phyloP scores from a whole-genome alignment of 2,888 invertebrate genomes.

The Scaptomyza caliginosa region DNA sequence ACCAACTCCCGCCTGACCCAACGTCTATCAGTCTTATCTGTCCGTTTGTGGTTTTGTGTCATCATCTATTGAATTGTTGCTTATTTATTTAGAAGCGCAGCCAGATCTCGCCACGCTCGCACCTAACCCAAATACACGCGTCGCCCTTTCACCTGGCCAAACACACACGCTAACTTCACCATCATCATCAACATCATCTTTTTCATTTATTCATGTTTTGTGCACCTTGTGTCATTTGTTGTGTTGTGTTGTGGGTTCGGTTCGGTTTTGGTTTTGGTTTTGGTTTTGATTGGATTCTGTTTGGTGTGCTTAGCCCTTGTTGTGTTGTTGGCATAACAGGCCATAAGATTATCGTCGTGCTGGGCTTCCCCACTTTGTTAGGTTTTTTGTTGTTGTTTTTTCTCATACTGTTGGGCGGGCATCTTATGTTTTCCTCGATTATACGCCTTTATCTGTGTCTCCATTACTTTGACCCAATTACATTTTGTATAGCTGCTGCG shows the following conservation, averaged over 20 bases:
- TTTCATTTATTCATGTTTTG: conserved; percentile 8
- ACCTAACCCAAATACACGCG: conserved; percentile 67
- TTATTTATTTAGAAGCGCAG: conserved; percentile 38
- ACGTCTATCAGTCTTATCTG: conserved; percentile 12
- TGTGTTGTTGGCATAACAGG: conserved; percentile 57
- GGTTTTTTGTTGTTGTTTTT: background rate
- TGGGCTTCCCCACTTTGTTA: conserved; percentile 18
- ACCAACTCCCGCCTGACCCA: conserved; percentile 8
- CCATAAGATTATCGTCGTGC: conserved; percentile 54
- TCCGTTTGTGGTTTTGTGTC: conserved; percentile 55
- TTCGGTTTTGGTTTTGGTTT: conserved; percentile 14
- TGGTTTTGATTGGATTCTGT: conserved; percentile 7
- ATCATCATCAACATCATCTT: background rate
- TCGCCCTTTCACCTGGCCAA: conserved; percentile 56
- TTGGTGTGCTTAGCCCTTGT: conserved; percentile 6
- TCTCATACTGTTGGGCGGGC: conserved; percentile 8
- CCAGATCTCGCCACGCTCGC: conserved; percentile 30
- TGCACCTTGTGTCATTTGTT: conserved; percentile 71
- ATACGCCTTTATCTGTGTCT: conserved; percentile 63
- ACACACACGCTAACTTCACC: conserved; percentile 11
- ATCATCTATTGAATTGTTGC: conserved; percentile 54
- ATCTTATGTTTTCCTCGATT: conserved; percentile 44
- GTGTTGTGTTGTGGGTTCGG: conserved; percentile 21
- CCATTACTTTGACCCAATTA: conserved; percentile 76
- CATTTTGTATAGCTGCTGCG: conserved; percentile 20